phyloP scores from a whole-genome alignment of 2,888 invertebrate genomes.

The Troglohyphantes excavatus region DNA sequence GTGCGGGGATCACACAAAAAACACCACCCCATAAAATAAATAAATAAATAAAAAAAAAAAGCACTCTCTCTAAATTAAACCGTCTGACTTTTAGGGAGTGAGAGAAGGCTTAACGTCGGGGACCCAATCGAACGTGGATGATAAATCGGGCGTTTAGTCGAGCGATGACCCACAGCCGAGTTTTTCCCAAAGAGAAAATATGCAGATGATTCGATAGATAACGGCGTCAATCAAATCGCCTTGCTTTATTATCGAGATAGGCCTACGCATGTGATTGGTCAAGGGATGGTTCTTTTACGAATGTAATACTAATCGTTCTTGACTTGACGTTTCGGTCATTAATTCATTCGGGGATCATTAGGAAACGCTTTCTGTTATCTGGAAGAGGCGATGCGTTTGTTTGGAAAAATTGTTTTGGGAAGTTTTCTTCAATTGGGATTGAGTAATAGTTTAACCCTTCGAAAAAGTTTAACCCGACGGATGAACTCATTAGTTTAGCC shows the following conservation, averaged over 20 bases:
- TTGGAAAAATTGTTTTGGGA: background rate
- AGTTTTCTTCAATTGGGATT: no score
- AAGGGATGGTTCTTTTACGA: background rate
- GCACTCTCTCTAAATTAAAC: conserved; percentile 32
- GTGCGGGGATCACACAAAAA: background rate
- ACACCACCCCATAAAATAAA: conserved; percentile 13
- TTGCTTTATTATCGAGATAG: conserved; percentile 14
- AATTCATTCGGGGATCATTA: background rate
- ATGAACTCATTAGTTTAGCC: no score
- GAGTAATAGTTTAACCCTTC: no score
- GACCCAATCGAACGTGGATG: conserved; percentile 15
- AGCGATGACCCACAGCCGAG: conserved; percentile 33
- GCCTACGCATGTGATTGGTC: background rate
- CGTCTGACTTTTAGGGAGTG: conserved; percentile 11
- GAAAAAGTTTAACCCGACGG: no score
- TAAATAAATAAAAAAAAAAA: conserved; percentile 6
- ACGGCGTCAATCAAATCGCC: conserved; percentile 2
- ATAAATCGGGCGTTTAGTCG: conserved; percentile 36
- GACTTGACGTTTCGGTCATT: background rate
- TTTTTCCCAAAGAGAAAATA: background rate
- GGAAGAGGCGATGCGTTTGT: background rate
- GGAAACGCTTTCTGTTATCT: background rate
- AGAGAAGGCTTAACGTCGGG: conserved; percentile 19
- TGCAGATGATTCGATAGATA: conserved; percentile 13
- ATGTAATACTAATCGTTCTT: background rate